These are phyloP conservation scores for Coenobita brevimanus DNA, from an alignment of 1,140 invertebrate species.

Conservation along the genomic window DNA sequence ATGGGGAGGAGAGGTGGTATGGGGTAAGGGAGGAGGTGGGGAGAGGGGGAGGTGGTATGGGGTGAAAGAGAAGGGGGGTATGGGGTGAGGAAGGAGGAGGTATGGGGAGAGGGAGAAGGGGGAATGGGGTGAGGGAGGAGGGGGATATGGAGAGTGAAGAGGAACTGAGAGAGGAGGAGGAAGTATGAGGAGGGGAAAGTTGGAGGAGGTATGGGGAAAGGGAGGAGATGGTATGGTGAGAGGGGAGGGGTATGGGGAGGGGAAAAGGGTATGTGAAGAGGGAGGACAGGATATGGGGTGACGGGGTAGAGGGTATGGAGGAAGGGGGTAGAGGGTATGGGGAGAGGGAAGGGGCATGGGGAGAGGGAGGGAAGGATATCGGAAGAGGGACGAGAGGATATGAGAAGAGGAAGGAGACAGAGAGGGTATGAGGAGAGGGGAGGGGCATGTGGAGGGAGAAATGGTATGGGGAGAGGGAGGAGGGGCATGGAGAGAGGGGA, in stretches of 20 bases:
- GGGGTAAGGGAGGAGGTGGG: no score
- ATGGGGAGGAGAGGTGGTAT: no score
- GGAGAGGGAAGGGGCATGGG: background rate
- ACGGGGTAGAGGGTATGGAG: background rate
- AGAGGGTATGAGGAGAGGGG: background rate
- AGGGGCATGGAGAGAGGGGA: no score
- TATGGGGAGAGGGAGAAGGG: background rate
- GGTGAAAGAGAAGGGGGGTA: no score
- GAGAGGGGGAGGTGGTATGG: no score
- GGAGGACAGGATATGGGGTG: no score
- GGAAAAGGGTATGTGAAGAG: background rate
- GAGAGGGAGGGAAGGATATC: no score
- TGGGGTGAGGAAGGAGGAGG: no score
- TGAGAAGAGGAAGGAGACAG: background rate
- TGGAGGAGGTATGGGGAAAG: background rate
- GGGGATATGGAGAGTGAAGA: background rate
- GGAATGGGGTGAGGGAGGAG: background rate
- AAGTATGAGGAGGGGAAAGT: background rate
- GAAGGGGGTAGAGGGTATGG: background rate
- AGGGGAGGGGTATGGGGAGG: background rate
- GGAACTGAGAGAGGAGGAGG: conserved; percentile 10
- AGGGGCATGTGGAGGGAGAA: background rate
- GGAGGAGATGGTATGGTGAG: background rate
- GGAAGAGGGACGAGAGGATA: background rate
- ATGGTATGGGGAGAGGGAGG: background rate